Conservation (phyloP, 2,113 vertebrate genomes). For the Epinephelus cyanopodus region DNA sequence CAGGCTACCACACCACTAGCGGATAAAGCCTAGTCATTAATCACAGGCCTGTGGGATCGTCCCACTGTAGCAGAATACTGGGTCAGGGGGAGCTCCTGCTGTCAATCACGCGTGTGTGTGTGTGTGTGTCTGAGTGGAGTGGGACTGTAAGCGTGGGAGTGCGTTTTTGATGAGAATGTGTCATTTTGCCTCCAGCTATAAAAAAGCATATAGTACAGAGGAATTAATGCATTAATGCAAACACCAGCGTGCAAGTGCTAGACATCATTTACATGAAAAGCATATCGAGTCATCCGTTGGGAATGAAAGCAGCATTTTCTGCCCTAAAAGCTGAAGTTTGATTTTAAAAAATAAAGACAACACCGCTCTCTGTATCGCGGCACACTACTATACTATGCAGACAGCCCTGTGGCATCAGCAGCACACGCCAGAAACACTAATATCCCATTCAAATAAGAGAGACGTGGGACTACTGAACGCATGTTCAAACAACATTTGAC, state of each 20-base stretch:
- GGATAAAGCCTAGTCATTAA: constrained; percentile 81
- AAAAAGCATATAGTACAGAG: constrained; percentile 63
- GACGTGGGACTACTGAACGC: constrained; percentile 9
- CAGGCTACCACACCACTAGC: constrained; percentile 71
- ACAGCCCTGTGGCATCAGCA: constrained; percentile 62
- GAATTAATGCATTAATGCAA: constrained; percentile 78
- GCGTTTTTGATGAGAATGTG: constrained; percentile 70
- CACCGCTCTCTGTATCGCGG: constrained; percentile 32
- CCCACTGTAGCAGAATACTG: constrained; percentile 84
- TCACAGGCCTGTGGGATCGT: constrained; percentile 80
- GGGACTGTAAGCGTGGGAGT: constrained; percentile 57
- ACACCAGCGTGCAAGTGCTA: constrained; percentile 66
- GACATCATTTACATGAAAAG: constrained; percentile 74
- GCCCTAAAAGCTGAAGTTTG: constrained; percentile 67
- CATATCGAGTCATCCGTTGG: constrained; percentile 68
- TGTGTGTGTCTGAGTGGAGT: constrained; percentile 37
- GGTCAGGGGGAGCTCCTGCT: constrained; percentile 84
- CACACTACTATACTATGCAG: constrained; percentile 47
- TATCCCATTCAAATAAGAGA: constrained; percentile 56
- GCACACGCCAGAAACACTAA: constrained; percentile 48
- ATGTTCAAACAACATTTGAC: constrained; percentile 41
- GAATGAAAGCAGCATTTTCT: constrained; percentile 68
- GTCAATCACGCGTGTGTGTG: constrained; percentile 82
- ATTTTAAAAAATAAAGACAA: constrained; percentile 69
- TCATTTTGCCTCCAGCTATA: constrained; percentile 74